phyloP scores from a whole-genome alignment of 2,797 vertebrate genomes.

The Oreochromis grahami region DNA sequence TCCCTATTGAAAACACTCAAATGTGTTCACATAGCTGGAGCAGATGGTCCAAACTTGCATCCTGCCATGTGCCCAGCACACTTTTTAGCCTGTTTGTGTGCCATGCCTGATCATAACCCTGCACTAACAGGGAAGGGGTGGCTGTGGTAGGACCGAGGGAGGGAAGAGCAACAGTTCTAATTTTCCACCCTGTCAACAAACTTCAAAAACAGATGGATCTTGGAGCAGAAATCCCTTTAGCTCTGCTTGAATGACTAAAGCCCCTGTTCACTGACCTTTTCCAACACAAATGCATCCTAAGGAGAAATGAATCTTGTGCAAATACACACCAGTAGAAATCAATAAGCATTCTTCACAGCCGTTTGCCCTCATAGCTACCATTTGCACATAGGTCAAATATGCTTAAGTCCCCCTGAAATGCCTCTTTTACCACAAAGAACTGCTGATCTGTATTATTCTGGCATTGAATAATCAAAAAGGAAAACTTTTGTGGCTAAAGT shows the following conservation, averaged over 20 bases:
- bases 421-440: not conserved
- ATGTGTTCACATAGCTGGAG: conserved; percentile 4
- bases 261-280: conserved; percentile 58
- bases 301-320: conserved; percentile 57
- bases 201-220: conserved; percentile 68
- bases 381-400: conserved; percentile 46
- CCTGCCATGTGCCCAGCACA: conserved; percentile 15
- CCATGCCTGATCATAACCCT: conserved; percentile 7
- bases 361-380: conserved; percentile 37
- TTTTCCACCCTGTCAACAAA: conserved; percentile 68
- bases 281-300: conserved; percentile 37
- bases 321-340: conserved; percentile 61
- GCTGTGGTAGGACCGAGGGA: not conserved
- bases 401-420: conserved; percentile 33
- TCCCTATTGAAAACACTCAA: not conserved
- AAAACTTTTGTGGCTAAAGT: not conserved
- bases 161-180: conserved; percentile 58
- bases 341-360: conserved; percentile 57
- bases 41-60: conserved; percentile 31
- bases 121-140: not conserved
- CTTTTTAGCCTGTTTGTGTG: conserved; percentile 9
- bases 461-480: not conserved
- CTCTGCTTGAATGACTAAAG: conserved; percentile 65
- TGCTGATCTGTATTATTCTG: not conserved
- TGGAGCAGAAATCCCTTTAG: conserved; percentile 66